phyloP scores from a whole-genome alignment of 2,113 vertebrate species.

The Dipodomys merriami region DNA sequence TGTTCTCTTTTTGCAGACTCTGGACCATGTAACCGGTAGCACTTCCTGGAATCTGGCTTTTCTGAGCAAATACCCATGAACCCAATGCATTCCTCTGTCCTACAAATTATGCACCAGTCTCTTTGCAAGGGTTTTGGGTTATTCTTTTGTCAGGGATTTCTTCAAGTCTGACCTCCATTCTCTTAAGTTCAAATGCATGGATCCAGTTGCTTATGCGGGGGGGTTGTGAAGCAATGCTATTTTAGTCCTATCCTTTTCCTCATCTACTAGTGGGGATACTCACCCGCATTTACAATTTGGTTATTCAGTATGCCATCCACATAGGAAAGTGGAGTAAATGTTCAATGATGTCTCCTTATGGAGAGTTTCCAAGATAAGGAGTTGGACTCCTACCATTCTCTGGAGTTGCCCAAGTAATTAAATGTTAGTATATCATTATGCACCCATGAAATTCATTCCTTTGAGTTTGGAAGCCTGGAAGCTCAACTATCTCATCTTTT shows the following conservation, averaged over 20 bases:
- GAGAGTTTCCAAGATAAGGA: constrained; percentile 20
- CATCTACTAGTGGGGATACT: constrained; percentile 1
- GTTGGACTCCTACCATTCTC: neutral
- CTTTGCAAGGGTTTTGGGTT: neutral
- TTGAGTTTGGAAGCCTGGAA: constrained; percentile 16
- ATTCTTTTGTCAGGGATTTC: neutral
- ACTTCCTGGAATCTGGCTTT: neutral
- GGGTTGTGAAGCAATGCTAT: constrained; percentile 1
- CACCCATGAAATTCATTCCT: constrained; percentile 11
- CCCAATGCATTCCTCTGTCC: neutral
- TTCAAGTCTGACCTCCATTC: neutral
- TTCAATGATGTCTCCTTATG: neutral
- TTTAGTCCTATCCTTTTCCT: neutral
- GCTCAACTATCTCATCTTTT: neutral
- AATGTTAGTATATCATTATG: neutral
- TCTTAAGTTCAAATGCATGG: neutral
- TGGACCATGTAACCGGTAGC: neutral
- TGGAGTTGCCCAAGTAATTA: neutral
- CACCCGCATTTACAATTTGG: neutral
- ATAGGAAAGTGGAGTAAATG: neutral
- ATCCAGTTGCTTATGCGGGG: neutral
- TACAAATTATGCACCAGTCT: neutral
- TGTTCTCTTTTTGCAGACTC: neutral
- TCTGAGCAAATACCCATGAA: neutral
- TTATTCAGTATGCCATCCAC: neutral